Conservation (phyloP, 2,113 vertebrate genomes). For the Tympanuchus pallidicinctus region DNA sequence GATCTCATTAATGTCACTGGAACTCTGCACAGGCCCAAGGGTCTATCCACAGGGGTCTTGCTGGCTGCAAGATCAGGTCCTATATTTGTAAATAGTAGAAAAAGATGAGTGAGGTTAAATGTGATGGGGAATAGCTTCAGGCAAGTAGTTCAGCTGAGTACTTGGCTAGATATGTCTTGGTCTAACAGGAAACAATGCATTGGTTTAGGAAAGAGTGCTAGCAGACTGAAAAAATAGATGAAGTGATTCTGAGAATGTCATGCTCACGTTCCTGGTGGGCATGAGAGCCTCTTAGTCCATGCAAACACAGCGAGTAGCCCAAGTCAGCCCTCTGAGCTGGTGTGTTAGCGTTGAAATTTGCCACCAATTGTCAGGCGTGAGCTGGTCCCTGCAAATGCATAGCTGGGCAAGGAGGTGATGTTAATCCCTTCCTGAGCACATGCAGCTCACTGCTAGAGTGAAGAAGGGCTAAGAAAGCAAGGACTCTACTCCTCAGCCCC, state of each 20-base stretch:
- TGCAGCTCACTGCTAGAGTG: neutral
- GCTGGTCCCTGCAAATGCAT: neutral
- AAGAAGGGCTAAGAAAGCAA: neutral
- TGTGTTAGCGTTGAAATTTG: neutral
- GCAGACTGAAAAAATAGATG: neutral
- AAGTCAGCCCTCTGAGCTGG: neutral
- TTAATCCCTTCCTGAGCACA: neutral
- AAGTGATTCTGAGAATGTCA: neutral
- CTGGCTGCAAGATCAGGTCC: neutral
- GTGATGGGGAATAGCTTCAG: neutral
- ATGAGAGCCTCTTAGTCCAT: neutral
- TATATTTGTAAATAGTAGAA: neutral
- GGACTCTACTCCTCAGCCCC: neutral
- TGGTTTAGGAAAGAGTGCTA: neutral
- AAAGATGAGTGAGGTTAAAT: neutral
- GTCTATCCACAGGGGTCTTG: neutral
- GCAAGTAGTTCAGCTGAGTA: neutral
- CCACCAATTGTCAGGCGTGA: neutral
- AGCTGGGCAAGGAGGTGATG: neutral
- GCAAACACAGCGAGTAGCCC: fast-evolving
- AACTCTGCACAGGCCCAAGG: neutral
- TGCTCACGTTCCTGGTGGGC: neutral
- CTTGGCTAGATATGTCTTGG: neutral
- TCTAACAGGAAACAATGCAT: neutral
- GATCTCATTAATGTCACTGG: neutral